Base-by-base conservation (phyloP, 2,888 invertebrate genomes). In the Caenorhabditis sulstoni region DNA sequence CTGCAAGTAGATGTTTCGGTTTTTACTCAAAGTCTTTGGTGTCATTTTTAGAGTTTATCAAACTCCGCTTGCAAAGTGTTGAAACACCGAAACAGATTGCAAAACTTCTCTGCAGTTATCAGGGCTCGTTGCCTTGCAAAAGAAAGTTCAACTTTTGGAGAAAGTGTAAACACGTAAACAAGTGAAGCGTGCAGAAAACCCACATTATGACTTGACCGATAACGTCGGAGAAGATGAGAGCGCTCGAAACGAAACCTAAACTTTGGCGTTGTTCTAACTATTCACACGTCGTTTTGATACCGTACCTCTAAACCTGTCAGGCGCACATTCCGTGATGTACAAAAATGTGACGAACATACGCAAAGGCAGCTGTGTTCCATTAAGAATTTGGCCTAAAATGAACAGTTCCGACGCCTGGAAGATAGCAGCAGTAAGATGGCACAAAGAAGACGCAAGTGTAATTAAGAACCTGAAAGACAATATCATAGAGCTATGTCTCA, bases 241-340 rank as follows among this genome's bases (percentile, higher is more conserved):
- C 62, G n/a, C 55, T 61, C n/a, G 78, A 61, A 2, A 67, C 55
- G 29, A 79, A 73, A 57, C 78, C 78, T 79, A 37, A 20, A 62
- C 20, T 47, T 47, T 29, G 14, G 16, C 23, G 37, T 57, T 47
- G 35, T 68, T 49, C 22, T 9, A 12, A 39, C 7, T 47, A 12
- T 22, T 18, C 14, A 55, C 55, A 14, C 35, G 9, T 16, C n/a
- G 16, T 49, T 49, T 47, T 11, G 14, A 39, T 12, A 18, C 9
- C 14, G 14, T 53, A 75, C 79, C 79, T 79, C 79, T 29, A 23
- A 53, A 59, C 18, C 66, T 58, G 41, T 83, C 83, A 29, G 83
- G 75, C 18, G 80, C 66, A 58, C 81, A 80, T 52, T 83, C 83
- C 0, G 73, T 74, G 20, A 83, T 59, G 47, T 62, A 83, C 1